Conservation (phyloP, 2,888 invertebrate genomes). For the Camponotus fellah region DNA sequence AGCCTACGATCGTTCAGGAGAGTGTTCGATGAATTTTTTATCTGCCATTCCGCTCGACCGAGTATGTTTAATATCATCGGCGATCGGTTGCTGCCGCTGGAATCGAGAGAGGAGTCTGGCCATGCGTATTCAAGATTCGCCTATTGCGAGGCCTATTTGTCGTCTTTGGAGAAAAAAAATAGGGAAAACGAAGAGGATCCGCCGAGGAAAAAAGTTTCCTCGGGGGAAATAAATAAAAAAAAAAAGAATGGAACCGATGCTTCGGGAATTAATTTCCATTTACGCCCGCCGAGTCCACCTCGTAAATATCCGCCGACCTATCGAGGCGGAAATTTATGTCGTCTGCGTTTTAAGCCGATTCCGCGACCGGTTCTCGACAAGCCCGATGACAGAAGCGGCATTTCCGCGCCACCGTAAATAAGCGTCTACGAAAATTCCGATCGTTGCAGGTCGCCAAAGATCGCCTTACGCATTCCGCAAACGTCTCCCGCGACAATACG, state of each 20-base stretch:
- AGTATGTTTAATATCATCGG: conserved; percentile 48
- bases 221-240: not conserved
- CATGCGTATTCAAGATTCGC: conserved; percentile 16
- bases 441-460: conserved; percentile 12
- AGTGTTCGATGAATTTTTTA: conserved; percentile 41
- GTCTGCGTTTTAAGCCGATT: conserved; percentile 37
- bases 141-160: not conserved
- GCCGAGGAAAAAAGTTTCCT: not conserved
- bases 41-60: conserved; percentile 40
- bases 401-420: conserved; percentile 30
- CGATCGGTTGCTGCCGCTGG: conserved; percentile 12
- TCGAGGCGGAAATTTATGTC: conserved; percentile 45
- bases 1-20: conserved; percentile 9
- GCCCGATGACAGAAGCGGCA: conserved; percentile 41
- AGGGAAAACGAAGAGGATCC: not conserved
- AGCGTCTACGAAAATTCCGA: conserved; percentile 31
- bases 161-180: not conserved
- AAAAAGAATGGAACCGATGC: not conserved
- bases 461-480: conserved; percentile 26
- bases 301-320: conserved; percentile 31
- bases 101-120: conserved; percentile 17
- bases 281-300: conserved; percentile 28
- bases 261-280: conserved; percentile 38
- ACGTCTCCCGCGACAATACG: conserved; percentile 23
- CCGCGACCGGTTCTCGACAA: conserved; percentile 10